A percentile compares a stretch with the other conserved stretches of the same genome.
Evolutionary conservation across 2,113 vertebrate species (phyloP).

Genomic region (Dipodomys ordii): DNA sequence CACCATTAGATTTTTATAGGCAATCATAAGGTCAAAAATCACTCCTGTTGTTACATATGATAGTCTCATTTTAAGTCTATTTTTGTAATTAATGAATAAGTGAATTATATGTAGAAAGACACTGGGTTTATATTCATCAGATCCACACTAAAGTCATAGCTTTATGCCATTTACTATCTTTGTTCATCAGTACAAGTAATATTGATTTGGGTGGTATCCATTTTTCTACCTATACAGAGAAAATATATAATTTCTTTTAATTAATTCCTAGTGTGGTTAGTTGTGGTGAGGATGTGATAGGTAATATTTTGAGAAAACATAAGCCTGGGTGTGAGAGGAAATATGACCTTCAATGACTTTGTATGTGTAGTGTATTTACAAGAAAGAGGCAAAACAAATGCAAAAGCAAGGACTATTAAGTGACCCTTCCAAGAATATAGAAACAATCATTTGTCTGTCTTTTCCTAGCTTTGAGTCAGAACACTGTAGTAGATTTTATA

Average conservation of each 20-base stretch:
- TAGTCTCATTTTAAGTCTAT: not conserved
- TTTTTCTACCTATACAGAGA: not conserved
- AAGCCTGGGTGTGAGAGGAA: not conserved
- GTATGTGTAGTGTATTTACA: not conserved
- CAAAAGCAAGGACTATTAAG: not conserved
- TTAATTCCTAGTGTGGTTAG: not conserved
- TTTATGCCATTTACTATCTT: conserved; percentile 23
- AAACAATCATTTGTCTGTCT: not conserved
- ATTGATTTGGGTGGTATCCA: not conserved
- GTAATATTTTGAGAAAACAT: not conserved
- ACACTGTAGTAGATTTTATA: conserved; percentile 5
- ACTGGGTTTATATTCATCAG: not conserved
- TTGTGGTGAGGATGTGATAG: not conserved
- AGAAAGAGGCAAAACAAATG: not conserved
- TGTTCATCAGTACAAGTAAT: not conserved
- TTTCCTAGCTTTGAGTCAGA: conserved; percentile 20
- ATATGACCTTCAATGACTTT: too few species aligned
- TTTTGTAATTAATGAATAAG: not conserved
- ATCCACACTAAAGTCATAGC: not conserved
- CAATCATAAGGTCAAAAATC: not conserved
- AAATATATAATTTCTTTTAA: not conserved
- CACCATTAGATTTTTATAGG: not conserved
- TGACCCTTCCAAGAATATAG: not conserved
- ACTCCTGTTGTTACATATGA: not conserved
- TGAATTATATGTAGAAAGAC: not conserved